These are phyloP conservation scores for Stenodema calcarata DNA, from an alignment of 2,888 invertebrate genomes.

Conservation along the genomic window DNA sequence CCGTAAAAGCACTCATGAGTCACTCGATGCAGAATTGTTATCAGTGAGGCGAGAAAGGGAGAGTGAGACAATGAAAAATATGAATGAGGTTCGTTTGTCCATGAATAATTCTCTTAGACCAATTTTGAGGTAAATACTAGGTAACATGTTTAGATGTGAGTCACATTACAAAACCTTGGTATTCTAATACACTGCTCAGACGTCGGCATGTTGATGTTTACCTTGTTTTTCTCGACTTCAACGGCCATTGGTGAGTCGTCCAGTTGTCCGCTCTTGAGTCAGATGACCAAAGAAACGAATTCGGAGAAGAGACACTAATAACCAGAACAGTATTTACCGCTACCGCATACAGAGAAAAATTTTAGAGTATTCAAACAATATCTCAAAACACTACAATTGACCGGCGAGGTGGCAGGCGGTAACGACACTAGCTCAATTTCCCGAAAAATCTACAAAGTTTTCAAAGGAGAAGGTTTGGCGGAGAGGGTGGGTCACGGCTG, in stretches of 20 bases:
- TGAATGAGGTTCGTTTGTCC: no score
- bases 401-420: background rate
- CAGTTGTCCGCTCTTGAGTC: constrained; percentile 1
- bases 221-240: constrained; percentile 41
- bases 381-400: background rate
- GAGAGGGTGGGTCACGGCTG: background rate
- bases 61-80: background rate
- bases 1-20: background rate
- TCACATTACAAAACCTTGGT: background rate
- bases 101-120: background rate
- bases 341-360: background rate
- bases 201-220: background rate
- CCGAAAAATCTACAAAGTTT: background rate
- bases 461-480: background rate
- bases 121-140: background rate
- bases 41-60: background rate
- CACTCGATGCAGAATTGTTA: background rate
- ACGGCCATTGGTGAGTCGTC: constrained; percentile 36
- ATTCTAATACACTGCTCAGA: background rate
- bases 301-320: background rate
- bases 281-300: background rate
- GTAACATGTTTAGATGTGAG: no score
- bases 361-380: background rate
- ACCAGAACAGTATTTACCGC: background rate
- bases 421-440: background rate